Percentiles rank a stretch among this genome's conserved stretches.
phyloP scores from a whole-genome alignment of 2,113 vertebrate species.

The Heterocephalus glaber region DNA sequence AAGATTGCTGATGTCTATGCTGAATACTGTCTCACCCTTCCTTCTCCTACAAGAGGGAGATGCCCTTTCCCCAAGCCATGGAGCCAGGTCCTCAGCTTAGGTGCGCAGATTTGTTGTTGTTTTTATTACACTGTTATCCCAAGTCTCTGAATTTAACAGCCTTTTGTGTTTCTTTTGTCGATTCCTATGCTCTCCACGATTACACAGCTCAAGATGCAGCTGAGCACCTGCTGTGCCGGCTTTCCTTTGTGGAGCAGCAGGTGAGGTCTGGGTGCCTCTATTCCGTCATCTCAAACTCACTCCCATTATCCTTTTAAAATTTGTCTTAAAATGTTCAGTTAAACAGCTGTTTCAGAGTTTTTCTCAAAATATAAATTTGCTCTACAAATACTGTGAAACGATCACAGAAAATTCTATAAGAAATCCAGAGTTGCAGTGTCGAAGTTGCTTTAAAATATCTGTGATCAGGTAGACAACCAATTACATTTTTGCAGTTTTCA shows the following conservation, averaged over 20 bases:
- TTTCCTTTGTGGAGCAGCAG: background rate
- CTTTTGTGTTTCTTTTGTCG: background rate
- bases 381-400: background rate
- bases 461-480: background rate
- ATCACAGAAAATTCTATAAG: background rate
- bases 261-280: background rate
- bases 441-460: slow-evolving; percentile 3
- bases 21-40: background rate
- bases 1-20: too few species aligned
- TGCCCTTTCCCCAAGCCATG: fast-evolving
- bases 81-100: background rate
- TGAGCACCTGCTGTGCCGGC: too few species aligned
- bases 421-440: background rate
- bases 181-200: background rate
- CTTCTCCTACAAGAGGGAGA: too few species aligned
- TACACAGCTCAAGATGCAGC: background rate
- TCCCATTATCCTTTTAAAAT: background rate
- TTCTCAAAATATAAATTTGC: background rate
- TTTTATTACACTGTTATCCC: background rate
- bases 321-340: background rate
- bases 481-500: background rate
- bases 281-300: background rate
- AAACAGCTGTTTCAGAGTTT: background rate
- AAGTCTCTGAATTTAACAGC: background rate
- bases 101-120: background rate